phyloP scores from a whole-genome alignment of 2,888 invertebrate genomes.

The Gymnocheta viridis region DNA sequence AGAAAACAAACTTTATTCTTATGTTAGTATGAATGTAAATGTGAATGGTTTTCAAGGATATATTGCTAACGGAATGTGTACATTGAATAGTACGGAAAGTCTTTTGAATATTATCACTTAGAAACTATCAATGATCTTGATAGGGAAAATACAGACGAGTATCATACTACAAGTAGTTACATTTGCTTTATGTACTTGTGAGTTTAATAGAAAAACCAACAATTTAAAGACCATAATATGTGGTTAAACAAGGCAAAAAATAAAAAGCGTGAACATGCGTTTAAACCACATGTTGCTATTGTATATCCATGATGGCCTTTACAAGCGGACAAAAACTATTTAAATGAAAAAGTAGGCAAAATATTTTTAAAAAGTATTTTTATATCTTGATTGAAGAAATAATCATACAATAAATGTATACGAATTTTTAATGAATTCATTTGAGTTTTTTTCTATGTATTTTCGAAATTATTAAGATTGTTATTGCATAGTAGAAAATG shows the following conservation, averaged over 20 bases:
- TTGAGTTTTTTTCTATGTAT: background rate
- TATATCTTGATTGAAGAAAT: slow-evolving; percentile 60
- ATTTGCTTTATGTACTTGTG: background rate
- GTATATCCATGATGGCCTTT: background rate
- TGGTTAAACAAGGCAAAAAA: background rate
- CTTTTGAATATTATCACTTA: slow-evolving; percentile 61
- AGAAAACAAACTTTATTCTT: slow-evolving; percentile 21
- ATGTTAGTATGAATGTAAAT: background rate
- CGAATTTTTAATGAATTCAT: slow-evolving; percentile 12
- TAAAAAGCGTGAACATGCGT: slow-evolving; percentile 49
- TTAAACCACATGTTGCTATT: slow-evolving; percentile 60
- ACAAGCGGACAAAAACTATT: slow-evolving; percentile 6
- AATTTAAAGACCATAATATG: slow-evolving; percentile 22
- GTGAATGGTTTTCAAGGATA: slow-evolving; percentile 20
- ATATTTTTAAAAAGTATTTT: slow-evolving; percentile 27
- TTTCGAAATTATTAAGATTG: slow-evolving; percentile 52
- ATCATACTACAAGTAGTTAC: slow-evolving; percentile 14
- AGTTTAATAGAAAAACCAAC: slow-evolving; percentile 18
- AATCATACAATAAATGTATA: slow-evolving; percentile 30
- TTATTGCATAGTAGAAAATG: slow-evolving; percentile 29
- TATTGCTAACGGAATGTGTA: background rate
- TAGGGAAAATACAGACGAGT: slow-evolving; percentile 15
- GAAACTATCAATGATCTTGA: slow-evolving; percentile 66
- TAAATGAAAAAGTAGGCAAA: slow-evolving; percentile 43
- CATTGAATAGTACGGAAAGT: background rate